Evolutionary conservation across 2,113 vertebrate species (phyloP), one percentile per base, ranked within the genome.

Genomic region (Pteropus alecto): DNA sequence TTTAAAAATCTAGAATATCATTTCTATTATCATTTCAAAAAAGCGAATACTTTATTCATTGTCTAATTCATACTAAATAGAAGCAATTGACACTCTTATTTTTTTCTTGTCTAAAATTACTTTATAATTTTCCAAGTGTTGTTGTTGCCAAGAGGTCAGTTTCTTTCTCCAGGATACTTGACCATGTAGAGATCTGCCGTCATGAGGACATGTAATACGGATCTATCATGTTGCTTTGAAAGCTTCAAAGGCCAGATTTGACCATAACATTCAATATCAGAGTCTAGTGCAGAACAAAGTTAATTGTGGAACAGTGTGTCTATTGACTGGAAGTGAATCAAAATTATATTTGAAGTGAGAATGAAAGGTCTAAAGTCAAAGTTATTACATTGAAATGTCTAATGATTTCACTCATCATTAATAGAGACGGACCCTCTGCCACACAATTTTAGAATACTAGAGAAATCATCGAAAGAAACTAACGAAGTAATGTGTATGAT

Each of bases 81-180:
- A 6, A 77, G 33, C 51, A 87, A 83, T 2, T 61, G 46, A 93
- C 41, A 30, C 22, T 73, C 15, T 95, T 38, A 33, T 68, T 51
- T 73, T 81, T 95, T 71, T 76, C 33, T 93, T 87, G 61, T 65
- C 76, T 83, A 91, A 91, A 84, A 91, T 95, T 77, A 93, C 68
- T 82, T 93, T 82, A 91, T 71, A 43, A 87, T 63, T 89, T 91
- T 71, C 68, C 54, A 38, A 33, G 51, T 63, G 79, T 7, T 93
- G 51, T 46, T 79, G 21, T 65, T 90, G 51, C 74, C 74, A 82
- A 76, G 51, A n/a, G 14, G 26, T 60, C 54, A 46, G 43, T 86
- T 76, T 93, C 58, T 74, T 95, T 70, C 87, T 86, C 81, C 51
- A 81, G 60, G 51, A 87, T 48, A 74, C 58, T 24, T 77, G 82